Evolutionary conservation across 2,113 vertebrate species (phyloP).

Genomic region (Cinclus cinclus): DNA sequence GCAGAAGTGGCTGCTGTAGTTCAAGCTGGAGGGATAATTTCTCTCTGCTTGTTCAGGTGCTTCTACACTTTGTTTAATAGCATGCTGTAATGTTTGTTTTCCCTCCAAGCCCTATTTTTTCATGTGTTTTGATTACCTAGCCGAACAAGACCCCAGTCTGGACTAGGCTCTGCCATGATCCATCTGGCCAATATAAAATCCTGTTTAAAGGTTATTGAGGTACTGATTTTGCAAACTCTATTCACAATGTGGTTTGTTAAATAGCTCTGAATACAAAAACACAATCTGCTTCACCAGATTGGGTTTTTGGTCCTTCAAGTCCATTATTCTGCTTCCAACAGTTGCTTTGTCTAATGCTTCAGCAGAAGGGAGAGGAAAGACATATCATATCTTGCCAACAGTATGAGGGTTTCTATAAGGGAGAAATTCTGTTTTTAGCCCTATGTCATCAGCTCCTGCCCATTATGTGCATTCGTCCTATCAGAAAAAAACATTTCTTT

Average conservation of each 20-base stretch:
- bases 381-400: neutral
- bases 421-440: neutral
- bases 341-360: neutral
- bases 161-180: neutral
- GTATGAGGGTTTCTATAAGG: neutral
- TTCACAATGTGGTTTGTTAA: constrained; percentile 2
- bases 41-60: neutral
- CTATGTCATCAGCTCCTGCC: neutral
- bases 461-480: neutral
- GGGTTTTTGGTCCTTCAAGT: constrained; percentile 7
- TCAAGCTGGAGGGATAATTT: neutral
- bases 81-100: neutral
- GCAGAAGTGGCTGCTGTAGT: neutral
- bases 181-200: neutral
- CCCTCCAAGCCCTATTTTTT: neutral
- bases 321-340: neutral
- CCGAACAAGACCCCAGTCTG: neutral
- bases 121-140: neutral
- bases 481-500: neutral
- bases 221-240: neutral
- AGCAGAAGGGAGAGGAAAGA: neutral
- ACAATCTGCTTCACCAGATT: constrained; percentile 28
- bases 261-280: neutral
- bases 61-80: neutral
- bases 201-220: neutral